Conservation (phyloP, 2,113 vertebrate genomes). For the Mormyrus iriodes region DNA sequence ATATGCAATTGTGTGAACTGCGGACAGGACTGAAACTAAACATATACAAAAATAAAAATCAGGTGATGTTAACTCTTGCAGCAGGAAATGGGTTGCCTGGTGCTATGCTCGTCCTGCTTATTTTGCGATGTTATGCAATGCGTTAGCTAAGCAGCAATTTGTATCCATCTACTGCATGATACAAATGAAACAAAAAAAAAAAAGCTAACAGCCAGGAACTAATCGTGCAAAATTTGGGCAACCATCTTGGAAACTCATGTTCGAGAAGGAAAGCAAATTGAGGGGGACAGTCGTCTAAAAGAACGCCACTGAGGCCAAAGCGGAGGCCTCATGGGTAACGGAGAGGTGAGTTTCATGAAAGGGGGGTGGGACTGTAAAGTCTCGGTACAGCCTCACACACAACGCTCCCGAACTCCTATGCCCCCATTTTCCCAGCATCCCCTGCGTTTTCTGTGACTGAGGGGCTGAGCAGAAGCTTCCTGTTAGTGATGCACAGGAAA, state of each 20-base stretch:
- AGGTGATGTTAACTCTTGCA: not conserved
- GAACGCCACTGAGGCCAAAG: not conserved
- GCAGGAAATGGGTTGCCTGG: not conserved
- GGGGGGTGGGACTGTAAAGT: not conserved
- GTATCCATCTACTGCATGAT: not conserved
- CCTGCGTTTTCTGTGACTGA: slow-evolving; percentile 39
- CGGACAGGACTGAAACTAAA: not conserved
- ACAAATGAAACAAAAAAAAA: not conserved
- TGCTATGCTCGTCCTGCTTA: not conserved
- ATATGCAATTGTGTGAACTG: slow-evolving; percentile 14
- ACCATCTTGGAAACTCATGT: not conserved
- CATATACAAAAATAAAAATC: not conserved
- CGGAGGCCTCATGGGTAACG: not conserved
- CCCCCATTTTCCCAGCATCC: slow-evolving; percentile 52
- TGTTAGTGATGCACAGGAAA: slow-evolving; percentile 52
- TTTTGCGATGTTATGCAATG: not conserved
- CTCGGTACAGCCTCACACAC: slow-evolving; percentile 28
- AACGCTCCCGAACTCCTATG: slow-evolving; percentile 34
- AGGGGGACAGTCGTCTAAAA: not conserved
- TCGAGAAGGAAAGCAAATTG: not conserved
- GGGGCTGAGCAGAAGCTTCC: slow-evolving; percentile 47
- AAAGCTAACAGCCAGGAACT: not conserved
- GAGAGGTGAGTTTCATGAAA: not conserved
- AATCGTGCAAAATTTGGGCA: not conserved
- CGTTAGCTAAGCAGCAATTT: not conserved